Conservation (phyloP, 1,140 invertebrate species). For the Aphis craccivora region DNA sequence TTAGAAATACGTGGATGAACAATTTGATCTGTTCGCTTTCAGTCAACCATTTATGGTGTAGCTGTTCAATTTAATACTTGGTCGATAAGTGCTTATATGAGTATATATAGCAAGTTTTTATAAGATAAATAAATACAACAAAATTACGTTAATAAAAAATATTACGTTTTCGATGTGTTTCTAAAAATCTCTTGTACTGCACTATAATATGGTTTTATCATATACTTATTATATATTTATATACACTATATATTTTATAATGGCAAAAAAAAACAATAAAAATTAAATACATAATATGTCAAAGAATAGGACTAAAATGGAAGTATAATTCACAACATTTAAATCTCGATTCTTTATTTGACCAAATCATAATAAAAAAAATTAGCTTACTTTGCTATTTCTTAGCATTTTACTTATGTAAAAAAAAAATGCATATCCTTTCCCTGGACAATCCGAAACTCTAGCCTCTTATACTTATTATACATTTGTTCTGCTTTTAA, state of each 20-base stretch:
- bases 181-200: too few species aligned
- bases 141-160: neutral
- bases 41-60: neutral
- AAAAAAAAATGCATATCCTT: neutral
- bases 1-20: neutral
- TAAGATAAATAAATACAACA: neutral
- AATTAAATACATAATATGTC: neutral
- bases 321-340: neutral
- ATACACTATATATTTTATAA: too few species aligned
- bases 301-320: neutral
- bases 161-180: neutral
- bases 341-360: neutral
- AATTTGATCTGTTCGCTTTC: neutral
- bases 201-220: too few species aligned
- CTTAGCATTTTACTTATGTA: neutral
- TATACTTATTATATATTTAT: too few species aligned
- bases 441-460: neutral
- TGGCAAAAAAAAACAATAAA: neutral
- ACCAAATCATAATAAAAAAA: neutral
- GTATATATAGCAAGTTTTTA: neutral
- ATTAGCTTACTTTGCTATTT: neutral
- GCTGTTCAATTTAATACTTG: slow-evolving; percentile 21
- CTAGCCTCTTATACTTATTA: neutral
- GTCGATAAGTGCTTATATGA: neutral
- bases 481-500: neutral